phyloP scores from a whole-genome alignment of 2,888 invertebrate genomes.

The Platycnemis pennipes region DNA sequence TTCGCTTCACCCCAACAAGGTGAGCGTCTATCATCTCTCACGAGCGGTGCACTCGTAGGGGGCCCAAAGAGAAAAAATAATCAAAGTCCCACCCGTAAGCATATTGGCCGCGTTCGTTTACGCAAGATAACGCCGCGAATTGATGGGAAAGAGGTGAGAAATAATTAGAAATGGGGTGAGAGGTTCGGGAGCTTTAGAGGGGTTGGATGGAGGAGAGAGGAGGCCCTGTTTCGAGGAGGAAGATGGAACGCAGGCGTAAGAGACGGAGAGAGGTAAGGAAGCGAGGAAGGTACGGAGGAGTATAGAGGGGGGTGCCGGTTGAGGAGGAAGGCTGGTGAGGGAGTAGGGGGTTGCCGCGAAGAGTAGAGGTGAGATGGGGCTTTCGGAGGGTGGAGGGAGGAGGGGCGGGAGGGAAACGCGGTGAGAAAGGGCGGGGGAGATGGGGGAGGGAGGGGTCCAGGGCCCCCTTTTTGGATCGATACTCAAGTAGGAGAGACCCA shows the following conservation, averaged over 20 bases:
- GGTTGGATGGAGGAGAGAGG: background rate
- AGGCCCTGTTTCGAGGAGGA: background rate
- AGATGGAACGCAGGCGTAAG: background rate
- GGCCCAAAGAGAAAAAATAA: background rate
- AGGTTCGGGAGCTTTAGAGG: background rate
- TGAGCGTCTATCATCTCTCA: background rate
- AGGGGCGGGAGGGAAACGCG: background rate
- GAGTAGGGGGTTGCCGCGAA: background rate
- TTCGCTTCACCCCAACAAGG: background rate
- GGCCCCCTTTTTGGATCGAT: background rate
- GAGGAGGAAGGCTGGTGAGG: background rate
- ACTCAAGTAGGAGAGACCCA: slow-evolving; percentile 15
- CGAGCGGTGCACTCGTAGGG: background rate
- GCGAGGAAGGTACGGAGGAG: background rate
- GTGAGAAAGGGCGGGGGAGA: background rate
- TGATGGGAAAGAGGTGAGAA: background rate
- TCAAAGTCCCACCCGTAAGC: background rate
- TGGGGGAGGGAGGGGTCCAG: background rate
- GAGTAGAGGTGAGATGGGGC: background rate
- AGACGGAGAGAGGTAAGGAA: background rate
- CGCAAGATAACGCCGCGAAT: background rate
- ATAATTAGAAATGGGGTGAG: background rate
- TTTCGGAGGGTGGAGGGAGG: background rate
- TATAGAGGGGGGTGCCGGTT: background rate
- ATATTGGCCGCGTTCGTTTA: slow-evolving; percentile 26